Percentiles rank a stretch among this genome's conserved stretches.
phyloP scores from a whole-genome alignment of 2,797 vertebrate genomes.

The Cryptoblepharus egeriae region DNA sequence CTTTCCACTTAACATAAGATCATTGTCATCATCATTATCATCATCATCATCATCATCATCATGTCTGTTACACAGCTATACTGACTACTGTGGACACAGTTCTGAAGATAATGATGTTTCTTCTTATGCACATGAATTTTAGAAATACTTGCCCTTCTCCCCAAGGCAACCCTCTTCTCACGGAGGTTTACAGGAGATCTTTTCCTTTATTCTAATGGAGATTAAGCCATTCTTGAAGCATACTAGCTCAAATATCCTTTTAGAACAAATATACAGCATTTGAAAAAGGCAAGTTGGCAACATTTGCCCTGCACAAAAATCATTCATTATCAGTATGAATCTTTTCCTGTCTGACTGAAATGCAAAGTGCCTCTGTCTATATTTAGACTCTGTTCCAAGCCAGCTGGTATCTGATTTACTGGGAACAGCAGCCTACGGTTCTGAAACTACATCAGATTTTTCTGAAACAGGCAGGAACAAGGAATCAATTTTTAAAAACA shows the following conservation, averaged over 20 bases:
- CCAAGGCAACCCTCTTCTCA: background rate
- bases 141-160: background rate
- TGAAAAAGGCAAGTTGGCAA: constrained; percentile 37
- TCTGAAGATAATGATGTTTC: background rate
- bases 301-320: constrained; percentile 34
- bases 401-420: constrained; percentile 58
- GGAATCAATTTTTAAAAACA: constrained; percentile 20
- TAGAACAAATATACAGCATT: background rate
- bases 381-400: constrained; percentile 71
- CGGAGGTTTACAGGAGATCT: background rate
- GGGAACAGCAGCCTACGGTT: constrained; percentile 43
- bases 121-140: background rate
- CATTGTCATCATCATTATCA: background rate
- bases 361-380: constrained; percentile 52
- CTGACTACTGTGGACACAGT: constrained; percentile 10
- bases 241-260: background rate
- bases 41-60: background rate
- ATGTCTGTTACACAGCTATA: background rate
- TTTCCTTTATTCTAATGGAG: background rate
- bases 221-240: constrained; percentile 6
- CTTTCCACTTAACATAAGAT: too few relatives aligned
- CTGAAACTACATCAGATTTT: constrained; percentile 57
- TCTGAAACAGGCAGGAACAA: constrained; percentile 11
- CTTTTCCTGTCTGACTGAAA: constrained; percentile 20
- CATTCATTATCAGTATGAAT: constrained; percentile 42